Evolutionary conservation across 2,888 invertebrate species (phyloP).

Genomic region (Endomychus coccineus): DNA sequence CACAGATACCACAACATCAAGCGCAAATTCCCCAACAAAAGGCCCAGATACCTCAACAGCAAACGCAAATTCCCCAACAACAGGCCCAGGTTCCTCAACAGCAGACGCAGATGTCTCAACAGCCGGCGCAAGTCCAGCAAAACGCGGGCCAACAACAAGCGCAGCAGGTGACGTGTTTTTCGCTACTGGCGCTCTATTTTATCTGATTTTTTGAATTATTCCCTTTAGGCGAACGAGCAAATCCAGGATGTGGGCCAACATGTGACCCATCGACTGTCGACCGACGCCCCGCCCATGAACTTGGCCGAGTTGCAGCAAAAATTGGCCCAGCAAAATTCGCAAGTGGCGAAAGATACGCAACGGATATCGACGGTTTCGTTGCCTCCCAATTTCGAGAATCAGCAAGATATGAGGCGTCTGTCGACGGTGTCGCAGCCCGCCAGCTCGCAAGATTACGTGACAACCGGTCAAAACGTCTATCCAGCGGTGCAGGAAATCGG

Average conservation of each 20-base stretch:
- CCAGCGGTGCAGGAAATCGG: slow-evolving; percentile 13
- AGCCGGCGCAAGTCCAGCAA: slow-evolving; percentile 17
- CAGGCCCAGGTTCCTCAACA: slow-evolving; percentile 14
- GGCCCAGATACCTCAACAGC: slow-evolving; percentile 3
- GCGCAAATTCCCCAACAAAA: slow-evolving; percentile 9
- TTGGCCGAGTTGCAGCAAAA: slow-evolving; percentile 38
- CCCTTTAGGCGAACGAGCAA: too few species aligned
- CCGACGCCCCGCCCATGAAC: slow-evolving; percentile 35
- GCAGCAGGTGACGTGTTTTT: slow-evolving; percentile 8
- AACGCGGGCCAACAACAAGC: slow-evolving; percentile 17
- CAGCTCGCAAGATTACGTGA: slow-evolving; percentile 26
- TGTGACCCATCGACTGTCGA: slow-evolving; percentile 23
- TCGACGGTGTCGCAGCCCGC: slow-evolving; percentile 38
- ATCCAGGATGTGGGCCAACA: too few species aligned
- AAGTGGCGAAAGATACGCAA: slow-evolving; percentile 23
- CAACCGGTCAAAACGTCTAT: slow-evolving; percentile 6
- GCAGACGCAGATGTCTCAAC: slow-evolving; percentile 15
- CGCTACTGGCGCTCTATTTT: slow-evolving; percentile 10
- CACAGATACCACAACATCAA: slow-evolving; percentile 12
- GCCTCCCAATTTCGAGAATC: slow-evolving; percentile 35
- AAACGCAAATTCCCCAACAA: slow-evolving; percentile 15
- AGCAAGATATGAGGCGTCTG: slow-evolving; percentile 32
- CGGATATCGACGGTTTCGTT: slow-evolving; percentile 35
- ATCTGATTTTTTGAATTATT: neutral
- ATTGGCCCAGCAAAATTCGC: slow-evolving; percentile 34